Evolutionary conservation across 2,888 invertebrate genomes (phyloP).

Genomic region (Spisula solida): DNA sequence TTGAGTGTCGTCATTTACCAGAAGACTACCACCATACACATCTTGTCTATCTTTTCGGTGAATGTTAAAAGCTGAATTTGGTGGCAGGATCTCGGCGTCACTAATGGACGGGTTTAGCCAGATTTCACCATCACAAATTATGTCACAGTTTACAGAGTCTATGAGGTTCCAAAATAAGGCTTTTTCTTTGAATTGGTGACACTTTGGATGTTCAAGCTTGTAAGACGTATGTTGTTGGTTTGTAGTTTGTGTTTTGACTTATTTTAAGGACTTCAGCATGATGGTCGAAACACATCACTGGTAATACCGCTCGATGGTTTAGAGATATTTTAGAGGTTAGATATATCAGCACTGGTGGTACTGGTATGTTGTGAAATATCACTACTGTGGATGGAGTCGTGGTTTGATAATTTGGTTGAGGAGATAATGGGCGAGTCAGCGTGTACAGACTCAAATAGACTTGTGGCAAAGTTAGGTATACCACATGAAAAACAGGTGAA

Average conservation of each 20-base stretch:
- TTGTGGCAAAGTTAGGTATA: conserved; percentile 22
- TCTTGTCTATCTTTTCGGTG: too few relatives aligned
- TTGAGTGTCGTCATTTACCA: background rate
- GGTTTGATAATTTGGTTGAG: background rate
- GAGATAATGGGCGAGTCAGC: background rate
- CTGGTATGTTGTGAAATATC: conserved; percentile 9
- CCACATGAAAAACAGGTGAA: too few relatives aligned
- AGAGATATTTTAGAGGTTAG: too few relatives aligned
- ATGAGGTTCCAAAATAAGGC: background rate
- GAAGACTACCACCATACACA: background rate
- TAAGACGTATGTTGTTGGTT: too few relatives aligned
- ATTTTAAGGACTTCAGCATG: conserved; percentile 36
- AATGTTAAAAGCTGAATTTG: too few relatives aligned
- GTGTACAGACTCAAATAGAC: conserved; percentile 30
- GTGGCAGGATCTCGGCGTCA: background rate
- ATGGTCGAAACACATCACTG: too few relatives aligned
- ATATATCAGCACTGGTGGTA: background rate
- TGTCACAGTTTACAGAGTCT: background rate
- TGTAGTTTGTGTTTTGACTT: too few relatives aligned
- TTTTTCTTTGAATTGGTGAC: too few relatives aligned
- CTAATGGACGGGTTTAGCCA: background rate
- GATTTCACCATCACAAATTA: too few relatives aligned
- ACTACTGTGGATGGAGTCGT: conserved; percentile 1
- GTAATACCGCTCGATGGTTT: too few relatives aligned
- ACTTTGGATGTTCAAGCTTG: too few relatives aligned